Evolutionary conservation across 2,797 vertebrate genomes (phyloP).

Genomic region (Cossypha caffra): DNA sequence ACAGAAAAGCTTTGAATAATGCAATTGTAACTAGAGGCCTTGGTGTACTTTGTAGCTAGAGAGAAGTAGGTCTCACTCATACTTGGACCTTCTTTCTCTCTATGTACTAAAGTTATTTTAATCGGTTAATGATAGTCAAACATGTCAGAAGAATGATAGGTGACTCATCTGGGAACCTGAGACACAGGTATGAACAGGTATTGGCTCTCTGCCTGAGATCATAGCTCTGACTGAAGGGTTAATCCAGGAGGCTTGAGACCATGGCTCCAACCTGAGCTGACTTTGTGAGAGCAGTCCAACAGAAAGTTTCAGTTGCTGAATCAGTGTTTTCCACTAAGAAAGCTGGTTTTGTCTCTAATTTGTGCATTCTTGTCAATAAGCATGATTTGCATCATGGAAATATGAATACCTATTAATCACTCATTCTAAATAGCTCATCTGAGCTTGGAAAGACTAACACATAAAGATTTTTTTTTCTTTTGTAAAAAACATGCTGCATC

Average conservation of each 20-base stretch:
- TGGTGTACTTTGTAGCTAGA: background rate
- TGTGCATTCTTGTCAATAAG: background rate
- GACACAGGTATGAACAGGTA: background rate
- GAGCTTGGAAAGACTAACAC: background rate
- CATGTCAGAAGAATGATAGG: fast-evolving
- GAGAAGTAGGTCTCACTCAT: background rate
- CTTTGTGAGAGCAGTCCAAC: background rate
- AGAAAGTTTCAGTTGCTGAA: background rate
- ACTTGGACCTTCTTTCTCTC: background rate
- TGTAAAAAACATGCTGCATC: background rate
- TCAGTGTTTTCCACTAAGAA: background rate
- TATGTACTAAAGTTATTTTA: background rate
- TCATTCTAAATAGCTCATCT: background rate
- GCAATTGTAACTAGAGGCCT: background rate
- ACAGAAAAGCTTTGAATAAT: background rate
- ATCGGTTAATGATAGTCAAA: background rate
- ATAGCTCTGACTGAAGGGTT: background rate
- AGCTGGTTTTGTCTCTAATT: background rate
- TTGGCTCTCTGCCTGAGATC: background rate
- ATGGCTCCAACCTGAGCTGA: background rate
- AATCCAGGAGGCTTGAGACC: background rate
- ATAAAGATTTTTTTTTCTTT: background rate
- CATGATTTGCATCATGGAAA: background rate
- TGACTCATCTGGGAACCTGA: background rate
- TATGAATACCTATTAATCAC: conserved; percentile 18